Evolutionary conservation across 2,888 invertebrate species (phyloP).

Genomic region (Minunthozetes semirufus): DNA sequence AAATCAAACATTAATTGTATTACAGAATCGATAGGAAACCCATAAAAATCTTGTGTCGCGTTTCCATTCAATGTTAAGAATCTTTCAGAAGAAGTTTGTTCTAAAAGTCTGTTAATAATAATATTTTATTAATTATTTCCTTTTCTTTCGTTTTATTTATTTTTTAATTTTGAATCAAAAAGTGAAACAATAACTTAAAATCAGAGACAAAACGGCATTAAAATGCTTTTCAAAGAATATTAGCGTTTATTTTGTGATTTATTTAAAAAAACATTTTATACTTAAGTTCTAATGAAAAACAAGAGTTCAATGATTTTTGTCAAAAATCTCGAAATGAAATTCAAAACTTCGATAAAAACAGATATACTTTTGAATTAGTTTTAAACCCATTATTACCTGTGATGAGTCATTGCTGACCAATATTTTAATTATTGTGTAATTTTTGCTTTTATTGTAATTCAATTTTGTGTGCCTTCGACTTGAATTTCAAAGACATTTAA

Average conservation of each 20-base stretch:
- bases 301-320: background rate
- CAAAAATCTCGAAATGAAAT: background rate
- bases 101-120: no score
- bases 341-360: background rate
- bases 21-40: no score
- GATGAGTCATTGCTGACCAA: background rate
- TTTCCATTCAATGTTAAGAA: no score
- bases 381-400: conserved; percentile 16
- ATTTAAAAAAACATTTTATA: background rate
- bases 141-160: no score
- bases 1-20: no score
- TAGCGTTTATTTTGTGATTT: background rate
- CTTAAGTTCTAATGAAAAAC: background rate
- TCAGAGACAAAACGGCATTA: background rate
- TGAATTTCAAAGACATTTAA: background rate
- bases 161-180: no score
- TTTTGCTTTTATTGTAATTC: conserved; percentile 25
- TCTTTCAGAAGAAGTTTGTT: no score
- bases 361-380: conserved; percentile 11
- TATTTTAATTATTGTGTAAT: conserved; percentile 23
- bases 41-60: no score
- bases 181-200: no score
- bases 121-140: no score
- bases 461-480: conserved; percentile 26
- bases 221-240: background rate